These are phyloP conservation scores for Neocrepidodera transversa DNA, from an alignment of 2,888 invertebrate genomes.

Conservation along the genomic window DNA sequence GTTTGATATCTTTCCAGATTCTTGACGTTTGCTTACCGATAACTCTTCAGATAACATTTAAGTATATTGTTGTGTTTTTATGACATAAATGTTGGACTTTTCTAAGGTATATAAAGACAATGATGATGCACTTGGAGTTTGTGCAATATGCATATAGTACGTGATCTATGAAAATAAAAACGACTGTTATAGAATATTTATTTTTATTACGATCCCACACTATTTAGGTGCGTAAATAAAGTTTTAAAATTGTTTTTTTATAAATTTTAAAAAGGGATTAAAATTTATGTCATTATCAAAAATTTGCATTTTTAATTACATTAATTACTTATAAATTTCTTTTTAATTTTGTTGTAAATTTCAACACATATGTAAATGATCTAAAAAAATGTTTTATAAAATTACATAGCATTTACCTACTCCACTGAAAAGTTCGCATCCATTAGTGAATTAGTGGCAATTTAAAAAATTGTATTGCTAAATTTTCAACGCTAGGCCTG, in stretches of 20 bases:
- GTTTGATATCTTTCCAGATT: conserved; percentile 33
- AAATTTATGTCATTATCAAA: too few species aligned
- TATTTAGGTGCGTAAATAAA: too few species aligned
- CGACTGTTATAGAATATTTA: conserved; percentile 3
- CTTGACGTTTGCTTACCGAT: conserved; percentile 31
- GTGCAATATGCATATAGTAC: conserved; percentile 15
- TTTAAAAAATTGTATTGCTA: neutral
- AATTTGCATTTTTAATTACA: too few species aligned
- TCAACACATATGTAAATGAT: too few species aligned
- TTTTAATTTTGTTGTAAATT: too few species aligned
- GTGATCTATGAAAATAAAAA: conserved; percentile 22
- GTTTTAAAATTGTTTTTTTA: too few species aligned
- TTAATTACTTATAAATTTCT: too few species aligned
- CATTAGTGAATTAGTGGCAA: neutral
- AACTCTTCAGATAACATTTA: conserved; percentile 34
- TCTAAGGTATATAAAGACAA: conserved; percentile 22
- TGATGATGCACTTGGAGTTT: conserved; percentile 15
- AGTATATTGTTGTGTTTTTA: conserved; percentile 30
- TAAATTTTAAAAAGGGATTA: too few species aligned
- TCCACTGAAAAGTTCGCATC: neutral
- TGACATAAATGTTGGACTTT: conserved; percentile 30
- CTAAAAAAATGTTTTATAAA: too few species aligned
- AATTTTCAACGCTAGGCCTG: neutral
- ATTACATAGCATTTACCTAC: neutral
- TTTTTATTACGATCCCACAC: conserved; percentile 8